Conservation (phyloP, 2,888 invertebrate species). For the Amphipoea oculea region DNA sequence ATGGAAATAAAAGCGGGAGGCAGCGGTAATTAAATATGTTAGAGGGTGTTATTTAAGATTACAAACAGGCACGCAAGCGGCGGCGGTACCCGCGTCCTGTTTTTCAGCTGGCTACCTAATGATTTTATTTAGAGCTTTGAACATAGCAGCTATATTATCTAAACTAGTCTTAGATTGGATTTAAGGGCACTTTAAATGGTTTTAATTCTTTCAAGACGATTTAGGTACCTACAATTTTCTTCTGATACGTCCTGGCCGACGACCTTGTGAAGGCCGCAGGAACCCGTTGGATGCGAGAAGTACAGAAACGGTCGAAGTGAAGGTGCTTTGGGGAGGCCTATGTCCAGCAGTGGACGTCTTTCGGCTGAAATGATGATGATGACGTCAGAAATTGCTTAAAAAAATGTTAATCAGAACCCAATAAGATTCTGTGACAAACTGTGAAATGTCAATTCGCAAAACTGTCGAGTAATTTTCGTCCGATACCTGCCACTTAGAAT, state of each 20-base stretch:
- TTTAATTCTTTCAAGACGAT: neutral
- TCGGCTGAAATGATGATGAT: too few relatives aligned
- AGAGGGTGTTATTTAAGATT: constrained; percentile 79
- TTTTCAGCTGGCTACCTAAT: neutral
- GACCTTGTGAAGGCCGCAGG: too few relatives aligned
- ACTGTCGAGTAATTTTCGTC: constrained; percentile 20
- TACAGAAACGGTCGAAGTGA: too few relatives aligned
- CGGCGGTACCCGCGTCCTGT: constrained; percentile 53
- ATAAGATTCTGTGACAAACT: neutral
- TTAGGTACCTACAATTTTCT: neutral
- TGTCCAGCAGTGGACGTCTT: too few relatives aligned
- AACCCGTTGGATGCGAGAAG: too few relatives aligned
- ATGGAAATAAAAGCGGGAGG: constrained; percentile 30
- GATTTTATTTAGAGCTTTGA: neutral
- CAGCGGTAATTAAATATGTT: constrained; percentile 82
- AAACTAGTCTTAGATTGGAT: neutral
- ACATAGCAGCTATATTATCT: neutral
- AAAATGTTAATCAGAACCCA: neutral
- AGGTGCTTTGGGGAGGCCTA: too few relatives aligned
- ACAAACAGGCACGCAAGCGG: constrained; percentile 72
- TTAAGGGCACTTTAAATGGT: neutral
- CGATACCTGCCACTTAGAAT: constrained; percentile 76
- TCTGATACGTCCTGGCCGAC: neutral
- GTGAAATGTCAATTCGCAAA: constrained; percentile 32
- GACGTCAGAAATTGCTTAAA: neutral